Conservation (phyloP, 2,888 invertebrate species). For the Phragmatobia fuliginosa region DNA sequence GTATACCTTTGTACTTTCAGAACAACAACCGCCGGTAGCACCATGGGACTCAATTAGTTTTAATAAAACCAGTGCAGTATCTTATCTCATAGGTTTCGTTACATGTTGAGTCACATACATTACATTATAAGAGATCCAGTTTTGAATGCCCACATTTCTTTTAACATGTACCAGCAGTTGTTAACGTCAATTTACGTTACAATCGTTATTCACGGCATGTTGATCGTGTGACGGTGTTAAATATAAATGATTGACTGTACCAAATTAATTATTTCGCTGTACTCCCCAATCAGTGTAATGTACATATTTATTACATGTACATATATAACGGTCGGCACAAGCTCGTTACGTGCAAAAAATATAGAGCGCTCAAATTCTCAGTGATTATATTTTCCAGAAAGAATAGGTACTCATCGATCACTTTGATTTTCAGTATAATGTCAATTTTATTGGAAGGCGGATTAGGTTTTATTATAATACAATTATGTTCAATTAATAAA, state of each 20-base stretch:
- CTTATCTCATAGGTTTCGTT: not conserved
- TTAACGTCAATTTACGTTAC: not conserved
- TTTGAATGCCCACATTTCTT: not conserved
- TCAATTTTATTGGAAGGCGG: not conserved
- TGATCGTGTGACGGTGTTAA: not conserved
- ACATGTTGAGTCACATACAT: not conserved
- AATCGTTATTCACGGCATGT: not conserved
- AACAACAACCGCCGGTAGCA: too few relatives aligned
- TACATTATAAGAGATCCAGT: not conserved
- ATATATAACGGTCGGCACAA: not conserved
- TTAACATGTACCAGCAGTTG: not conserved
- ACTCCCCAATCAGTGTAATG: not conserved
- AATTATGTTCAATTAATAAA: too few relatives aligned
- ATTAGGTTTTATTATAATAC: not conserved
- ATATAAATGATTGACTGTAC: slow-evolving; percentile 1
- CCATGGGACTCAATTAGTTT: too few relatives aligned
- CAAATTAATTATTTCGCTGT: slow-evolving; percentile 1
- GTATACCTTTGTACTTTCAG: too few relatives aligned
- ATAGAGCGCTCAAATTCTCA: not conserved
- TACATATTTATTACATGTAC: too few relatives aligned
- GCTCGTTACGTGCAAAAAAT: not conserved
- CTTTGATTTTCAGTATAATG: not conserved
- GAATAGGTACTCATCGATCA: not conserved
- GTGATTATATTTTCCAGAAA: not conserved
- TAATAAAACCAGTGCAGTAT: not conserved